Evolutionary conservation across 2,113 vertebrate species (phyloP), one percentile per base, ranked within the genome.

Genomic region (Platysteira castanea): DNA sequence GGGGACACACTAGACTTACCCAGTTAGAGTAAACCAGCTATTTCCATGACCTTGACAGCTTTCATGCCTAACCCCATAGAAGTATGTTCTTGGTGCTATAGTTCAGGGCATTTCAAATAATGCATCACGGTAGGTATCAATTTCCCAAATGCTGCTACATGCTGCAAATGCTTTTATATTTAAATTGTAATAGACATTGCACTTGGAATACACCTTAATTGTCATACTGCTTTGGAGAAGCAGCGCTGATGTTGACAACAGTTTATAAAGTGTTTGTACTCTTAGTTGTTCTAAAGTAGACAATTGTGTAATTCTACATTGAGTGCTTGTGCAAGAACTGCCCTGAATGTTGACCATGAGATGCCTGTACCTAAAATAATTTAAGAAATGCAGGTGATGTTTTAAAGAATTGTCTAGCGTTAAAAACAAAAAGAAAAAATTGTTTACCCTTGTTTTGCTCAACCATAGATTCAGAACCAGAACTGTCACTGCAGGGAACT

Each of bases 221-320:
- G 23, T 12, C 39, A 11, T 7, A 19, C 4, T 57, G 5, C 42
- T 79, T 28, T 67, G 20, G 35, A 75, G 22, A 57, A 70, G 33
- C 22, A 59, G 39, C 0, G 0, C 10, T 77, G 33, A 13, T 42
- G 19, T 15, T 46, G 46, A 37, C 24, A 61, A 52, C n/a, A 35
- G 7, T 19, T 81, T 37, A 13, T 21, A 33, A 70, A 21, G 7
- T 30, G 16, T 87, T 84, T 41, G 24, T 37, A 60, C 11, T 64
- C 19, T 46, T n/a, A 46, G 17, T 47, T 37, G 14, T n/a, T 61
- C 16, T 21, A 53, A 52, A 41, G n/a, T 11, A 21, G 28, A 16
- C 13, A 56, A 31, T 56, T 41, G 23, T 10, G 33, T 26, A 70
- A 42, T 52, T 73, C 30, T 47, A 35, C 31, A 30, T 3, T 10